phyloP scores from a whole-genome alignment of 2,888 invertebrate genomes.

The Agonopterix alstromeriana region DNA sequence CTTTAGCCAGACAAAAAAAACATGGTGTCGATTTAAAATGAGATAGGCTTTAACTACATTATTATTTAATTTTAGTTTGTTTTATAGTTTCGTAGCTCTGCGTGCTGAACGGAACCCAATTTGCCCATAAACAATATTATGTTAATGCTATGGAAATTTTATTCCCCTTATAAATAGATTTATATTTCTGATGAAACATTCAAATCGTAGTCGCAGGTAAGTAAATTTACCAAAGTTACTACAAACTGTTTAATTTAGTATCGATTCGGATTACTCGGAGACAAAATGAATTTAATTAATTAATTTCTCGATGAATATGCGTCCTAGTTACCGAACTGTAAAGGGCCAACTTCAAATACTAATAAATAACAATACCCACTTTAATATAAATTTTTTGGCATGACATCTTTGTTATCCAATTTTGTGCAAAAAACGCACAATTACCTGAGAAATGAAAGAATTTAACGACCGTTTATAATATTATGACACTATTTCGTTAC shows the following conservation, averaged over 20 bases:
- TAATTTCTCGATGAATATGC: no score
- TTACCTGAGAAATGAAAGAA: constrained; percentile 32
- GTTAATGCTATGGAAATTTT: constrained; percentile 8
- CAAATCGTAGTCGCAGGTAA: constrained; percentile 1
- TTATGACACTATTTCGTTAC: constrained; percentile 48
- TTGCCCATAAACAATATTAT: constrained; percentile 21
- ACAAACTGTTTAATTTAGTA: no score
- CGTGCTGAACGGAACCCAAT: constrained; percentile 22
- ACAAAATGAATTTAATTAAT: no score
- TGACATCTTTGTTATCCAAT: background rate
- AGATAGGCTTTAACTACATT: constrained; percentile 59
- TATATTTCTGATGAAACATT: constrained; percentile 6
- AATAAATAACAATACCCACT: no score
- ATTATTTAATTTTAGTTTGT: constrained; percentile 57
- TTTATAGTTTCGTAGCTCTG: constrained; percentile 35
- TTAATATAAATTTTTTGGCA: no score
- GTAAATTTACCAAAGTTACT: background rate
- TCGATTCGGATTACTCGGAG: no score
- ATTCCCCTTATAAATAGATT: constrained; percentile 9
- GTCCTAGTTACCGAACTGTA: no score
- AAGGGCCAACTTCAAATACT: no score
- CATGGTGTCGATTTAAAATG: constrained; percentile 59
- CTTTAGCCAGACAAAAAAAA: constrained; percentile 59
- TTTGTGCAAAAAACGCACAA: constrained; percentile 17
- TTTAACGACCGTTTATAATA: constrained; percentile 49